These are phyloP conservation scores for Dunckerocampus dactyliophorus DNA, from an alignment of 2,113 vertebrate genomes.

Conservation along the genomic window DNA sequence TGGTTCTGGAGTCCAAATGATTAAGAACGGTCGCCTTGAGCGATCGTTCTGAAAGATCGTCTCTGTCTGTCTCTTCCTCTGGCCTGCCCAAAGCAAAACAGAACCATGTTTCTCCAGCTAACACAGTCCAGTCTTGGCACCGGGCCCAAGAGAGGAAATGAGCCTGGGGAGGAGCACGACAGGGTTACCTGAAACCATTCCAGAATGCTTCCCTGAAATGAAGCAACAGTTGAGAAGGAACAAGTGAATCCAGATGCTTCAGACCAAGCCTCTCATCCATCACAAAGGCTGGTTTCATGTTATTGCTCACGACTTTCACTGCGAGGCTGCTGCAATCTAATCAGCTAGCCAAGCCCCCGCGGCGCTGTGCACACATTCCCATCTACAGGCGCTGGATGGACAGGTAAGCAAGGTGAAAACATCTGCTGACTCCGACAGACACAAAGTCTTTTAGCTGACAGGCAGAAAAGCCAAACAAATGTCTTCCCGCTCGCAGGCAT, in stretches of 20 bases:
- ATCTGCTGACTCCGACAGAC: constrained; percentile 59
- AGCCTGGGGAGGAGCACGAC: constrained; percentile 37
- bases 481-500: constrained; percentile 33
- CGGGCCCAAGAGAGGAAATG: constrained; percentile 50
- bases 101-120: constrained; percentile 42
- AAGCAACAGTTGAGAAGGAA: constrained; percentile 44
- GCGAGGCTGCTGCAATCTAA: neutral
- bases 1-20: neutral
- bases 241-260: constrained; percentile 68
- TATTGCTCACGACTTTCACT: constrained; percentile 1
- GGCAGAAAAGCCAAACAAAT: constrained; percentile 60
- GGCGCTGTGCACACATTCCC: neutral
- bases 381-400: constrained; percentile 17
- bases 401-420: constrained; percentile 41
- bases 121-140: constrained; percentile 28
- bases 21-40: neutral
- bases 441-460: constrained; percentile 62
- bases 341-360: constrained; percentile 10
- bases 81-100: constrained; percentile 30
- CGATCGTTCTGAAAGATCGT: constrained; percentile 2
- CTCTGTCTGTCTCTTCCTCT: neutral
- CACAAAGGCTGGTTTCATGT: constrained; percentile 19
- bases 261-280: constrained; percentile 48
- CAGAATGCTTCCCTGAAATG: constrained; percentile 45
- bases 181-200: constrained; percentile 61